Evolutionary conservation across 2,888 invertebrate species (phyloP), one percentile per base, ranked within the genome.

Genomic region (Bruchidius siliquastri): DNA sequence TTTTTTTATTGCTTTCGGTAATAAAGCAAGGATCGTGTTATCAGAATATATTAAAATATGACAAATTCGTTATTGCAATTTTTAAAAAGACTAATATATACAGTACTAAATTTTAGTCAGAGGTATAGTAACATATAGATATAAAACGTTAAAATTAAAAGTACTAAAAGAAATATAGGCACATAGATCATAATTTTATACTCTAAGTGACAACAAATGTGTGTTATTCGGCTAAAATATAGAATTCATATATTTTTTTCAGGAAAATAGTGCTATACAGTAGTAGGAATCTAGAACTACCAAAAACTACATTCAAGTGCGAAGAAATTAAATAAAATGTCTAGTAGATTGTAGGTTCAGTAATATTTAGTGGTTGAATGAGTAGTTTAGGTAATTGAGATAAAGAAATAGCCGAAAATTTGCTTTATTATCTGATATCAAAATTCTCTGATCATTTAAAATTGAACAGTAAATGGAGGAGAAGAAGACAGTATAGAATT

Each of bases 131-230:
- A 68, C 21, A 21, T 10, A 68, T 68, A 21, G 20, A 68, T 21
- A 22, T 13, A 68, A 21, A 68, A 21, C 10, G 22, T 68, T 68
- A 68, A 68, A 68, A 22, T 68, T 68, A 68, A 13, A 21, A 21
- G 68, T 21, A 68, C 68, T 68, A 68, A 68, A 71, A 71, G 22
- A 20, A 69, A 73, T 76, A 76, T 72, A 70, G 76, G 74, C 76
- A 74, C 76, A 74, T 73, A 74, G 73, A 71, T 72, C 66, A 72
- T 71, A 73, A 74, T 49, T 76, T 13, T 49, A 49, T 13, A 49
- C 18, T 49, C 49, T 49, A 49, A 13, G 49, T 49, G 49, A 49
- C 49, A 26, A 2, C 26, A 49, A 13, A 49, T 49, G 49, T 1
- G 49, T 49, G 18, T 49, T 49, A 49, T 49, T 49, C 13, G 49